phyloP scores from a whole-genome alignment of 2,888 invertebrate species.

The Selenia dentaria region DNA sequence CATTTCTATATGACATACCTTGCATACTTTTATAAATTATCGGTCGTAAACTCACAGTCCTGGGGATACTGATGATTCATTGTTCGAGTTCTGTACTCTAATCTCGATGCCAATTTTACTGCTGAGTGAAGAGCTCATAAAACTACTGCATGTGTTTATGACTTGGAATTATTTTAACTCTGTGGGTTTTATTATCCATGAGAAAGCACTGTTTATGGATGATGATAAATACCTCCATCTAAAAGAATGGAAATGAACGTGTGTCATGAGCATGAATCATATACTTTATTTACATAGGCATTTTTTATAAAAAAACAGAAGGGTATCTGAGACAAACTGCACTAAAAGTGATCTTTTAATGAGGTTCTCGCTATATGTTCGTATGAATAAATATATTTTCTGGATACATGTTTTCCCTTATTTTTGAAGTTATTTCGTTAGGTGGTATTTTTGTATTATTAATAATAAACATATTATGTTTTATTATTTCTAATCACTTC shows the following conservation, averaged over 20 bases:
- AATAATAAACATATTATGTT: too few relatives aligned
- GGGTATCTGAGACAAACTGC: too few relatives aligned
- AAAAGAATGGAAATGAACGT: conserved; percentile 2
- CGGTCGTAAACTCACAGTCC: neutral
- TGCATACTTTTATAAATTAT: conserved; percentile 5
- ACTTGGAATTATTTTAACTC: conserved; percentile 48
- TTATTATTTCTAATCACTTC: too few relatives aligned
- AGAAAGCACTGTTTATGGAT: conserved; percentile 28
- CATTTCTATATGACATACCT: neutral
- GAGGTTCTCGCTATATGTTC: too few relatives aligned
- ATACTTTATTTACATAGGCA: too few relatives aligned
- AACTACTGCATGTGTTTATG: conserved; percentile 57
- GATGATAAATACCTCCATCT: conserved; percentile 27
- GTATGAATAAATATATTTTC: too few relatives aligned
- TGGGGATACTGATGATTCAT: conserved; percentile 47
- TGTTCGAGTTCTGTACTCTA: conserved; percentile 45
- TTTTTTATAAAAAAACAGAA: too few relatives aligned
- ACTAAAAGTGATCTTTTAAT: too few relatives aligned
- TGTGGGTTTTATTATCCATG: conserved; percentile 42
- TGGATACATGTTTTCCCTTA: too few relatives aligned
- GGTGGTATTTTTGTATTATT: too few relatives aligned
- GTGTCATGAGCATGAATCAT: neutral
- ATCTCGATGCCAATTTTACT: conserved; percentile 62
- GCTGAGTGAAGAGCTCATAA: conserved; percentile 58
- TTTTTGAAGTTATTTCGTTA: too few relatives aligned